Percentiles rank a stretch among this genome's conserved stretches.
Conservation (phyloP, 1,140 invertebrate species). For the Heliconius nattereri region DNA sequence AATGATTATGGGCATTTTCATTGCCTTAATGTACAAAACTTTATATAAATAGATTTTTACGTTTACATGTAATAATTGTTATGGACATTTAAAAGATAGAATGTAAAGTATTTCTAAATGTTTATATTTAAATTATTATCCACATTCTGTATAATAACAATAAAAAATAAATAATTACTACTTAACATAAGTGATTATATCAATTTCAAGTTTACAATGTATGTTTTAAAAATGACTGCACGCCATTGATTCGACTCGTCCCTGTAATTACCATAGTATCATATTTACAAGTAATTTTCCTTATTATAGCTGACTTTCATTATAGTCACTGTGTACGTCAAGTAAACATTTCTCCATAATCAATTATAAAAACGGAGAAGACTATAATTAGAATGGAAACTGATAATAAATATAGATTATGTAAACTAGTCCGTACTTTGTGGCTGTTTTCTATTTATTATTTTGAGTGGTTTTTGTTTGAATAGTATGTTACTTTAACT, state of each 20-base stretch:
- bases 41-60: too few relatives aligned
- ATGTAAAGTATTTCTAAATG: too few relatives aligned
- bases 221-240: slow-evolving; percentile 51
- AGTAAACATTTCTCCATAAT: slow-evolving; percentile 33
- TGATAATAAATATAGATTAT: background rate
- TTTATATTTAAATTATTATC: too few relatives aligned
- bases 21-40: background rate
- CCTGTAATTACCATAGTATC: slow-evolving; percentile 52
- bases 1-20: background rate
- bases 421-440: background rate
- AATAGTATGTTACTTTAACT: background rate
- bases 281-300: slow-evolving; percentile 61
- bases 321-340: slow-evolving; percentile 7
- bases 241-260: slow-evolving; percentile 43
- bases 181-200: slow-evolving; percentile 18
- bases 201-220: slow-evolving; percentile 25
- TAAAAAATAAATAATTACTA: background rate
- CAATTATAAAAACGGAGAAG: slow-evolving; percentile 3
- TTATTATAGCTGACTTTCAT: slow-evolving; percentile 34
- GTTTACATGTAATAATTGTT: too few relatives aligned
- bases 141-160: too few relatives aligned
- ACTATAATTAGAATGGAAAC: background rate
- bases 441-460: background rate
- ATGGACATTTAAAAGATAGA: too few relatives aligned
- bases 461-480: background rate